Evolutionary conservation across 1,140 invertebrate species (phyloP).

Genomic region (Brachionus asplanchnoidis): DNA sequence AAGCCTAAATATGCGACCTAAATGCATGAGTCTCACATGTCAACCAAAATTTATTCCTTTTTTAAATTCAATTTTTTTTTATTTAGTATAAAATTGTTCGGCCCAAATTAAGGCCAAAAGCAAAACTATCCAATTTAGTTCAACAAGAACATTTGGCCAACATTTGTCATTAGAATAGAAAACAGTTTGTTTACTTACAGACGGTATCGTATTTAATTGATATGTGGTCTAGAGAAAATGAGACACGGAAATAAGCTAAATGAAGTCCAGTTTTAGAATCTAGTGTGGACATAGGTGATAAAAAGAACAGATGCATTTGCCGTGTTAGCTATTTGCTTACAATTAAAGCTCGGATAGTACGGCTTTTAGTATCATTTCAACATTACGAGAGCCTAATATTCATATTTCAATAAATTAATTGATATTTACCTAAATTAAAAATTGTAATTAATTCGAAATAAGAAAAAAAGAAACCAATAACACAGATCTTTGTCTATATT

Average conservation of each 20-base stretch:
- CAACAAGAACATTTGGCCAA: not conserved
- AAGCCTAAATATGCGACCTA: not conserved
- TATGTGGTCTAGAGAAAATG: not conserved
- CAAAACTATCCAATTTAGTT: not conserved
- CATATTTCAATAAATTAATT: conserved; percentile 37
- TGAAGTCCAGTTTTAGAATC: not conserved
- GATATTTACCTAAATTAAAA: conserved; percentile 38
- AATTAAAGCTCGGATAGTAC: not conserved
- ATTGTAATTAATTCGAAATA: conserved; percentile 30
- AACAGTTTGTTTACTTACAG: not conserved
- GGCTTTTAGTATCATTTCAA: not conserved
- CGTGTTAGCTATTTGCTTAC: not conserved
- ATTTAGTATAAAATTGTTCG: not conserved
- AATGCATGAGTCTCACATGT: not conserved
- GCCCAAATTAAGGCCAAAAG: not conserved
- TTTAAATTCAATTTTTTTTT: not conserved
- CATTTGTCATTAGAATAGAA: not conserved
- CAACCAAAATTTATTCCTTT: not conserved
- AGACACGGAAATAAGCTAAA: not conserved
- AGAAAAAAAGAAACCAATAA: not conserved
- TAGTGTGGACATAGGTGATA: not conserved
- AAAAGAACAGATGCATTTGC: not conserved
- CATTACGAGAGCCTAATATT: not conserved
- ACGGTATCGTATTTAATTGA: not conserved
- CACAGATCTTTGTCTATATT: conserved; percentile 26